phyloP scores from a whole-genome alignment of 2,797 vertebrate genomes.

The Onychomys torridus region DNA sequence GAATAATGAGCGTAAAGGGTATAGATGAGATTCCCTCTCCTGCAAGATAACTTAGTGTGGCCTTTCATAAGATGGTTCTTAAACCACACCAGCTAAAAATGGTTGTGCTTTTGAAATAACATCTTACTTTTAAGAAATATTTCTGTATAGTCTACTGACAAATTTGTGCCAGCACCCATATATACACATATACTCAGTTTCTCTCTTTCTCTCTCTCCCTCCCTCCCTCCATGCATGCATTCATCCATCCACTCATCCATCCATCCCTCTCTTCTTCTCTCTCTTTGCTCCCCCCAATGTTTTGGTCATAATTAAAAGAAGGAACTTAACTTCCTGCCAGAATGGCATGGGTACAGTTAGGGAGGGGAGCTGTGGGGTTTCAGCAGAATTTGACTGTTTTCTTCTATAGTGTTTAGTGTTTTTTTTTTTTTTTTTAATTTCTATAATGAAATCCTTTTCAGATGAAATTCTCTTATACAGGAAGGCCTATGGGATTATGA shows the following conservation, averaged over 20 bases:
- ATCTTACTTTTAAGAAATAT: slow-evolving; percentile 5
- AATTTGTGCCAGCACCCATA: neutral
- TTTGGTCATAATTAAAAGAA: slow-evolving; percentile 27
- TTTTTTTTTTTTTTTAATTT: neutral
- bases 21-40: neutral
- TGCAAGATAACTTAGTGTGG: neutral
- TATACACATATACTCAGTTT: neutral
- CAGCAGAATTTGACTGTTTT: neutral
- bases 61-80: neutral
- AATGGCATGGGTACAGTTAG: no score
- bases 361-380: neutral
- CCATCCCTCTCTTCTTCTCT: neutral
- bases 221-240: neutral
- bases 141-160: slow-evolving; percentile 9
- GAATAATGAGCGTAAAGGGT: neutral
- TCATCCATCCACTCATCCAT: neutral
- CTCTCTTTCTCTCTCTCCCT: neutral
- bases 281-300: neutral
- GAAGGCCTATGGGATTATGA: neutral
- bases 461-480: neutral
- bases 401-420: neutral
- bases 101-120: neutral
- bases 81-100: neutral
- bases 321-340: neutral
- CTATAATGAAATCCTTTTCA: neutral